Percentiles rank a stretch among this genome's conserved stretches.
phyloP scores from a whole-genome alignment of 2,888 invertebrate genomes.

The Drosophila suboccidentalis region DNA sequence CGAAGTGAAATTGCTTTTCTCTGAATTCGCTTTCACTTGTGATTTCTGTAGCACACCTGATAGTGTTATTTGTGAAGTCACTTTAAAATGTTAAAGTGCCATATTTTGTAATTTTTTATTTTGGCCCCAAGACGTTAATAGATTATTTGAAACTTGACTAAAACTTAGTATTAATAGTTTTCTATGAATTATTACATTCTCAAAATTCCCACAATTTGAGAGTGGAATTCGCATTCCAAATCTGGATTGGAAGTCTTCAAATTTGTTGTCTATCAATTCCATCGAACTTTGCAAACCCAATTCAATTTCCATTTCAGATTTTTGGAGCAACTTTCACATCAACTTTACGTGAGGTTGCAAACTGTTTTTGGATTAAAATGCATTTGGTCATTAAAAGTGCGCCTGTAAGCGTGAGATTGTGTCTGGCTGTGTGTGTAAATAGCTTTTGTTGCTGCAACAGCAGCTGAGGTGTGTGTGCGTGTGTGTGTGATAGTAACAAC shows the following conservation, averaged over 20 bases:
- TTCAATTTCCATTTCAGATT: constrained; percentile 32
- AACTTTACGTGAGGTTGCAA: constrained; percentile 75
- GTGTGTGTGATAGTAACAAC: constrained; percentile 40
- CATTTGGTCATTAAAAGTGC: constrained; percentile 80
- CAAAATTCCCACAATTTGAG: too few relatives aligned
- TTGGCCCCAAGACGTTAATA: too few relatives aligned
- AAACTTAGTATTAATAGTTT: too few relatives aligned
- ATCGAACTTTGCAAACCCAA: constrained; percentile 3
- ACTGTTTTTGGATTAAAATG: constrained; percentile 81
- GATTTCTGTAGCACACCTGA: too few relatives aligned
- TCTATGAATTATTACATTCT: too few relatives aligned
- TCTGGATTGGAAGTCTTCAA: constrained; percentile 4
- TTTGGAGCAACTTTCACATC: constrained; percentile 46
- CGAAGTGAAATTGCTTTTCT: too few relatives aligned
- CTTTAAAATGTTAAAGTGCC: too few relatives aligned
- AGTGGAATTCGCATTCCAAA: neutral
- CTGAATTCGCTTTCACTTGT: too few relatives aligned
- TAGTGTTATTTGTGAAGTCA: too few relatives aligned
- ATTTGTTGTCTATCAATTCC: constrained; percentile 11
- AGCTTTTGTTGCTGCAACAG: constrained; percentile 67
- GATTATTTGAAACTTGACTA: too few relatives aligned
- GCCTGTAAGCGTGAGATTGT: constrained; percentile 74
- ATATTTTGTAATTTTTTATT: too few relatives aligned
- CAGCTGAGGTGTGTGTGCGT: constrained; percentile 19
- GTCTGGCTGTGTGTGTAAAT: constrained; percentile 62